Evolutionary conservation across 1,140 invertebrate species (phyloP).

Genomic region (Platyscapa corneri): DNA sequence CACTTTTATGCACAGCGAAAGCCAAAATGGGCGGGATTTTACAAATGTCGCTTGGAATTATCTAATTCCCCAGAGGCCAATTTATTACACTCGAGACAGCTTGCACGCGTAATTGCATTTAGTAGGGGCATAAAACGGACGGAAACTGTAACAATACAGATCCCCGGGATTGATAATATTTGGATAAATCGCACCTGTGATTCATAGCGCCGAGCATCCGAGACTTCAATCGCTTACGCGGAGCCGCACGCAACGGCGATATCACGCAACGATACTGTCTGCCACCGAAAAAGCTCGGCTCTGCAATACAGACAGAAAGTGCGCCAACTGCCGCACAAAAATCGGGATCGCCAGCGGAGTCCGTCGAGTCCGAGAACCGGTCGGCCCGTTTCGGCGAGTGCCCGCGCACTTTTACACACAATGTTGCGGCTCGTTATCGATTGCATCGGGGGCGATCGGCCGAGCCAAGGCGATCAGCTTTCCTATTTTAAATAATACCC

Average conservation of each 20-base stretch:
- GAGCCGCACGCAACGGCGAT: too few species aligned
- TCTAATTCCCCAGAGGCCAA: too few species aligned
- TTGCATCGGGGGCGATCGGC: slow-evolving; percentile 8
- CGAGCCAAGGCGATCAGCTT: slow-evolving; percentile 48
- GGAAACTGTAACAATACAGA: background rate
- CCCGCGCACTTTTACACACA: background rate
- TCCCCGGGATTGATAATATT: background rate
- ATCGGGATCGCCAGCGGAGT: too few species aligned
- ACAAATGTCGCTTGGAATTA: too few species aligned
- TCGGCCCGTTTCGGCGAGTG: background rate
- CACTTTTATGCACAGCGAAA: too few species aligned
- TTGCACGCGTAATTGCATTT: too few species aligned
- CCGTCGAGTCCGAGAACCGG: background rate
- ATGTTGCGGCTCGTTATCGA: slow-evolving; percentile 11
- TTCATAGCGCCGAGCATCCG: background rate
- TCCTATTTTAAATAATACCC: slow-evolving; percentile 51
- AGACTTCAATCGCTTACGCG: too few species aligned
- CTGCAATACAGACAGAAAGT: too few species aligned
- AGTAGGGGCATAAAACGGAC: background rate
- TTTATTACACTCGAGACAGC: too few species aligned
- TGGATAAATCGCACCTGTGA: slow-evolving; percentile 6
- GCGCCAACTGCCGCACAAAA: background rate
- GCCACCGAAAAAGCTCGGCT: background rate
- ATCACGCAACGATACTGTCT: background rate
- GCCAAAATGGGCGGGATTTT: too few species aligned